Conservation (phyloP, 2,888 invertebrate species). For the Lysandra coridon region DNA sequence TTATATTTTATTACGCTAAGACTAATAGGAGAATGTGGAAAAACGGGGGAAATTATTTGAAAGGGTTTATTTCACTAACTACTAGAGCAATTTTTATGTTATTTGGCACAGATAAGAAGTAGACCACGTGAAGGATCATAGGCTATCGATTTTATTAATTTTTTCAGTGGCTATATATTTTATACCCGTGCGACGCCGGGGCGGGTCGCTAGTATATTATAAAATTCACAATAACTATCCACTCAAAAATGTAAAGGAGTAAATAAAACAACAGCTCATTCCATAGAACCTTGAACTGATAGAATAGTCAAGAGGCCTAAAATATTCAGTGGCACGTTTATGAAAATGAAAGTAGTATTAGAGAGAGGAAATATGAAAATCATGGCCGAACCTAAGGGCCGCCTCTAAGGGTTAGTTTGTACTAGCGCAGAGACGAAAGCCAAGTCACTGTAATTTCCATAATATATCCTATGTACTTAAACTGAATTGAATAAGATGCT, state of each 20-base stretch:
- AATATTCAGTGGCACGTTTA: constrained; percentile 23
- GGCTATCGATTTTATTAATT: no score
- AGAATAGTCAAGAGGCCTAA: constrained; percentile 16
- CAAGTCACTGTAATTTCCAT: neutral
- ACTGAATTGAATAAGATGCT: neutral
- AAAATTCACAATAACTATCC: neutral
- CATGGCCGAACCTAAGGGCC: neutral
- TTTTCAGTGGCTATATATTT: no score
- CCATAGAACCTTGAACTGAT: neutral
- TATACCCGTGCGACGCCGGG: no score
- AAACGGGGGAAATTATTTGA: no score
- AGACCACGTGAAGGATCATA: no score
- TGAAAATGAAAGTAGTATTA: constrained; percentile 24
- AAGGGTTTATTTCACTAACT: no score
- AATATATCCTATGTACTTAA: neutral
- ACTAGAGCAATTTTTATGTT: no score
- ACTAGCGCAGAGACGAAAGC: neutral
- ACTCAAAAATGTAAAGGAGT: neutral
- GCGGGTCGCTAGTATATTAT: no score
- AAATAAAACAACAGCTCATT: neutral
- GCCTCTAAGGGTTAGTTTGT: neutral
- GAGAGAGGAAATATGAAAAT: constrained; percentile 26
- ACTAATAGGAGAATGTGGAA: no score
- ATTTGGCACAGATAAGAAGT: no score
- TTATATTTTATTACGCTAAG: no score